Conservation (phyloP, 2,797 vertebrate species). For the Eptatretus atami region DNA sequence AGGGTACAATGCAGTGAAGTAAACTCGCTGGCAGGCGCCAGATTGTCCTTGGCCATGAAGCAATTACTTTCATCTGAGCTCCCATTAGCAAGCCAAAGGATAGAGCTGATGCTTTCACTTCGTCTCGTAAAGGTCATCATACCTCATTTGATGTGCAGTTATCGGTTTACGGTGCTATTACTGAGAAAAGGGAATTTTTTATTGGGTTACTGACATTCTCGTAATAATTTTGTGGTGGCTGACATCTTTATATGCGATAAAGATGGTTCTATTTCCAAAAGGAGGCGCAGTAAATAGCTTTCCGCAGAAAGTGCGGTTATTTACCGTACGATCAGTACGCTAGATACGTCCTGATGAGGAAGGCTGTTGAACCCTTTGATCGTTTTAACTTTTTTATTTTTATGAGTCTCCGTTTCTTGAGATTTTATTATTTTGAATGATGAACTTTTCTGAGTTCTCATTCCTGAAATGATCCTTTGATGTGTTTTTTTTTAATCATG, state of each 20-base stretch:
- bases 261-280: conserved; percentile 3
- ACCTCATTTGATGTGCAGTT: conserved; percentile 6
- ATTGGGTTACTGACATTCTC: conserved; percentile 5
- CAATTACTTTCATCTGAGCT: conserved; percentile 3
- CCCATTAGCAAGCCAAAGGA: conserved; percentile 6
- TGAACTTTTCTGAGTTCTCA: no score
- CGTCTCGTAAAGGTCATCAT: conserved; percentile 5
- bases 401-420: no score
- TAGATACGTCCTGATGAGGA: no score
- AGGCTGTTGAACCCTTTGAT: no score
- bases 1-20: conserved; percentile 4
- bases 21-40: conserved; percentile 5
- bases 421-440: no score
- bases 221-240: conserved; percentile 2
- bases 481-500: no score
- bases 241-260: conserved; percentile 5
- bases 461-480: no score
- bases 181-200: conserved; percentile 4
- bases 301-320: neutral
- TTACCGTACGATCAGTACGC: no score
- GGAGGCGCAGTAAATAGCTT: conserved; percentile 3
- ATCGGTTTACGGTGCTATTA: conserved; percentile 5
- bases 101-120: conserved; percentile 4
- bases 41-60: conserved; percentile 5
- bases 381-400: no score